A percentile compares a stretch with the other conserved stretches of the same genome.
Evolutionary conservation across 2,113 vertebrate genomes (phyloP).

Genomic region (Thymallus thymallus): DNA sequence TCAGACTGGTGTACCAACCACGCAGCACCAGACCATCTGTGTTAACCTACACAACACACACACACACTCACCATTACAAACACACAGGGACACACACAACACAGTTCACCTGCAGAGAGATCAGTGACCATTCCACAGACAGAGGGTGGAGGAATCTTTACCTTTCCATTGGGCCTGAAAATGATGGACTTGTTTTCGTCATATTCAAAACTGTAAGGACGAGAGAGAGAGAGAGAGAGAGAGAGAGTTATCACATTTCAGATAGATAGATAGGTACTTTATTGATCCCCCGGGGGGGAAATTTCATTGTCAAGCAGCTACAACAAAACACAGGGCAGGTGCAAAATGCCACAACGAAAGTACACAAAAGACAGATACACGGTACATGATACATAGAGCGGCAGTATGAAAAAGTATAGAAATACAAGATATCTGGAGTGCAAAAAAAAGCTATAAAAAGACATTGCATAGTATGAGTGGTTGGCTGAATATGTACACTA

Average conservation of each 20-base stretch:
- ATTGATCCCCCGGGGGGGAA: too few species aligned
- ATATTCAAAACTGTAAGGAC: slow-evolving; percentile 87
- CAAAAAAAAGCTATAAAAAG: too few species aligned
- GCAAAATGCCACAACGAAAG: too few species aligned
- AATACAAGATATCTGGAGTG: too few species aligned
- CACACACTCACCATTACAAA: slow-evolving; percentile 8
- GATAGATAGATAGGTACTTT: too few species aligned
- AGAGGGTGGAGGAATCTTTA: slow-evolving; percentile 59
- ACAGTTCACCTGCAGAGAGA: neutral
- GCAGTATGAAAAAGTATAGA: too few species aligned
- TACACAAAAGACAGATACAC: too few species aligned
- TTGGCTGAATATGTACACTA: too few species aligned
- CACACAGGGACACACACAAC: neutral
- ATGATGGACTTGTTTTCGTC: slow-evolving; percentile 98
- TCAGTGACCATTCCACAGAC: neutral
- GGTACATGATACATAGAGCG: too few species aligned
- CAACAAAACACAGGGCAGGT: too few species aligned
- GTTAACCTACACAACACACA: slow-evolving; percentile 80
- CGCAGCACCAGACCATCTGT: slow-evolving; percentile 93
- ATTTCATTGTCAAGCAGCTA: too few species aligned
- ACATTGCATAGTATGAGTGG: too few species aligned
- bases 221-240: slow-evolving; percentile 42
- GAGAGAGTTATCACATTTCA: slow-evolving; percentile 5
- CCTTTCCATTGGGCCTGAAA: slow-evolving; percentile 97
- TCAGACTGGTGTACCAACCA: slow-evolving; percentile 97